Base-by-base conservation (phyloP, 92 coral and sea anemone genomes). In the Scolanthus callimorphus region DNA sequence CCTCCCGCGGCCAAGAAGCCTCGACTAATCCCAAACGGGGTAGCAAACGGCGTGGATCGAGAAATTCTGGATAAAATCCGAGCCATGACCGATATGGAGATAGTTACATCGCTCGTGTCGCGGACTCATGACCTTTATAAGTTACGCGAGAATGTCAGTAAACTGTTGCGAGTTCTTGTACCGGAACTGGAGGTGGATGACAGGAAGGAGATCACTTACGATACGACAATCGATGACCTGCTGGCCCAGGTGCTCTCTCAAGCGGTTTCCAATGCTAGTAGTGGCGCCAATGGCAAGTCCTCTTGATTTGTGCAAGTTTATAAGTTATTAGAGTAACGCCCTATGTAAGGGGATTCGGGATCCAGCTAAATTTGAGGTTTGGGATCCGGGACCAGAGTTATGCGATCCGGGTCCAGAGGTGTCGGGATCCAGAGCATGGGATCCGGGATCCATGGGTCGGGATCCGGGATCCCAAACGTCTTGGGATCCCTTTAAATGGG, bases 101-200 rank as follows among this genome's bases (percentile, higher is more conserved):
- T 71, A 37, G 73, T 86, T 53, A 69, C 62, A 6, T 70, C 74
- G 39, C 78, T 89, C 4, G 66, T 73, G 6, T 78, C 68, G 23
- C 68, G 82, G 10, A 80, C 80, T 15, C 82, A 79, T 38, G 86
- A 88, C 51, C 70, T 94, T 43, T 79, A 82, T 28, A 31, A 49
- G 11, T 62, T 94, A 19, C 87, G 99, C 2, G 75, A 60, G 17
- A 89, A 94, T 67, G 99, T 89, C 0, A 88, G 89, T 56, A 89
- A 79, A 55, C 75, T 94, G 38, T 62, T 94, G 30, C 81, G 85
- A 27, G 89, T 88, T 4, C 70, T 94, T 0, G 96, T 88, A 3
- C 94, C 96, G 0, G 99, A 94, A 71, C 55, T 94, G 50, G 99
- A 94, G 17, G 83, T 88, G 24, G 90, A 79, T n/a, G 96, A 85